Conservation (phyloP, 2,113 vertebrate genomes). For the Zosterops lateralis region DNA sequence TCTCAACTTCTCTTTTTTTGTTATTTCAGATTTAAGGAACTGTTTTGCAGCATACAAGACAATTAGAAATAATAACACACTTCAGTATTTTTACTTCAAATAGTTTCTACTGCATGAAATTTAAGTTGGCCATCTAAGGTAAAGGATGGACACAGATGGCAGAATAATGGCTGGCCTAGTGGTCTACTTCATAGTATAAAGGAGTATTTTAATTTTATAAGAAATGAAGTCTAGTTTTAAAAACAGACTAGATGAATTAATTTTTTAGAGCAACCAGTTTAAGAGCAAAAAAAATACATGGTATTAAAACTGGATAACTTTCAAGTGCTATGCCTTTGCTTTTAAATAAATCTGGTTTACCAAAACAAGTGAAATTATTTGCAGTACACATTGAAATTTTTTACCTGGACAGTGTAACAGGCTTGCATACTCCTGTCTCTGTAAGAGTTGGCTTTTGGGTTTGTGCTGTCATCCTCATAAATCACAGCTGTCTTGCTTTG, state of each 20-base stretch:
- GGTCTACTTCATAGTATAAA: background rate
- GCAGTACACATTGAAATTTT: background rate
- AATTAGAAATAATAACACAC: conserved; percentile 16
- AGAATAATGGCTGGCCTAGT: background rate
- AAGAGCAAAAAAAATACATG: background rate
- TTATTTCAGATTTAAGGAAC: background rate
- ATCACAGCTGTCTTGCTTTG: background rate
- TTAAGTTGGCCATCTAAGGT: background rate
- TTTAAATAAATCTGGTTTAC: background rate
- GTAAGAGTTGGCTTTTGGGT: background rate
- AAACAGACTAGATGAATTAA: background rate
- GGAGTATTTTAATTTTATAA: background rate
- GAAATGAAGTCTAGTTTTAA: background rate
- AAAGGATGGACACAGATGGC: background rate
- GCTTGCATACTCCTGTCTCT: background rate
- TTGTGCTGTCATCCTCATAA: background rate
- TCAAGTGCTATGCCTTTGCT: background rate
- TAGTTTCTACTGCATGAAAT: background rate
- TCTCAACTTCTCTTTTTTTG: background rate
- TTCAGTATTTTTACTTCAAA: conserved; percentile 1
- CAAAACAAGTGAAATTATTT: background rate
- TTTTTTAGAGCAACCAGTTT: background rate
- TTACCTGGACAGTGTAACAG: background rate
- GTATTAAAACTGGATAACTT: background rate
- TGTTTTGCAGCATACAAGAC: background rate